These are phyloP conservation scores for Tenebrio molitor DNA, from an alignment of 1,140 invertebrate species.

Conservation along the genomic window DNA sequence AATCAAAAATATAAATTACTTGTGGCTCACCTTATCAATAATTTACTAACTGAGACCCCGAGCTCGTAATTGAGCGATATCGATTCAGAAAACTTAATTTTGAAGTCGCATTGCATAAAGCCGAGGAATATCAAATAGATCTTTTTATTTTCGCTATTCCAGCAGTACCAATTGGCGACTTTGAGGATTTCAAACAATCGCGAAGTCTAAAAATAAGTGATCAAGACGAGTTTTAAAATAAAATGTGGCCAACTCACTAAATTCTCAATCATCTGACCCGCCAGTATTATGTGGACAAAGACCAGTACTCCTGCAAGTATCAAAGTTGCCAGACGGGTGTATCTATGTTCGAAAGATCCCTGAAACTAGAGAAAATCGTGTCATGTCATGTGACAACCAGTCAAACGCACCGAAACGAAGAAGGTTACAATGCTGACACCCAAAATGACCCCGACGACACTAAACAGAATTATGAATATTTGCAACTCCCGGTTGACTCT, in stretches of 20 bases:
- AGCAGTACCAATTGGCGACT: background rate
- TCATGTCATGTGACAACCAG: background rate
- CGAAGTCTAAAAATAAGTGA: too few relatives aligned
- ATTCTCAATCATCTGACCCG: background rate
- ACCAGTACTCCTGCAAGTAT: background rate
- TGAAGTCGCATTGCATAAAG: background rate
- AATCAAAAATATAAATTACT: too few relatives aligned
- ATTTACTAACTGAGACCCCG: background rate
- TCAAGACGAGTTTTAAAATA: too few relatives aligned
- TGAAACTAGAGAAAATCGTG: background rate
- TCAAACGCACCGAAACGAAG: background rate
- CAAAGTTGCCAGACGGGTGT: background rate
- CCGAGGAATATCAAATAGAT: background rate
- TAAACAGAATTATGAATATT: too few relatives aligned
- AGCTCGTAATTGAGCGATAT: background rate
- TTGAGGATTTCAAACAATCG: too few relatives aligned
- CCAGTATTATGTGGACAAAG: background rate
- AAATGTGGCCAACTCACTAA: too few relatives aligned
- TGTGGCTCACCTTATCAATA: too few relatives aligned
- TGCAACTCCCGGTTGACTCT: too few relatives aligned
- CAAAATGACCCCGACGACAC: too few relatives aligned
- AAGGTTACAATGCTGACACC: too few relatives aligned
- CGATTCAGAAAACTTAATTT: background rate
- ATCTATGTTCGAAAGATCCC: background rate
- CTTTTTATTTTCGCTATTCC: constrained; percentile 2